phyloP scores from a whole-genome alignment of 2,113 vertebrate species.

The Corapipo altera region DNA sequence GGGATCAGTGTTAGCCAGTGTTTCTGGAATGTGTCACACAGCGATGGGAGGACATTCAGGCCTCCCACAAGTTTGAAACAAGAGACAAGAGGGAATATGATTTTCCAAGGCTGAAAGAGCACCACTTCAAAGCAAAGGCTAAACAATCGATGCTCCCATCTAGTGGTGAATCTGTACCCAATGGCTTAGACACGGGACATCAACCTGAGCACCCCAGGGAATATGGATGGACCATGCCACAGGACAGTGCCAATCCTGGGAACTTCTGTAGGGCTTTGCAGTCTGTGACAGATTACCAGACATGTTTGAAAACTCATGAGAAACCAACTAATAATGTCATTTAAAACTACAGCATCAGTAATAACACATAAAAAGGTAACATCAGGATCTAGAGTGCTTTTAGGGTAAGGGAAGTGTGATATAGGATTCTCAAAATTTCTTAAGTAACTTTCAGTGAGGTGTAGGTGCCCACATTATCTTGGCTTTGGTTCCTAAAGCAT shows the following conservation, averaged over 20 bases:
- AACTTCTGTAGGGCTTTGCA: not conserved
- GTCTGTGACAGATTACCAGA: not conserved
- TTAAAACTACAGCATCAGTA: not conserved
- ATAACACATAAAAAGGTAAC: not conserved
- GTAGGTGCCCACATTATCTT: not conserved
- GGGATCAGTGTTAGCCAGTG: not conserved
- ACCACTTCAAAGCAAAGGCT: constrained; percentile 10
- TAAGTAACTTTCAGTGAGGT: not conserved
- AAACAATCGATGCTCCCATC: constrained; percentile 29
- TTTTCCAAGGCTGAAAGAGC: not conserved
- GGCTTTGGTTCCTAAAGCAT: not conserved
- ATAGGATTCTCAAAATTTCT: not conserved
- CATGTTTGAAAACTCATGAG: not conserved
- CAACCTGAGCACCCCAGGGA: not conserved
- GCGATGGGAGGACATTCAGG: not conserved
- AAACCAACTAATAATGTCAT: not conserved
- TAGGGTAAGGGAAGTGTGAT: not conserved
- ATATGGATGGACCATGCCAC: not conserved
- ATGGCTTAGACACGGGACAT: not conserved
- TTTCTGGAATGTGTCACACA: not conserved
- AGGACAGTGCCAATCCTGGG: not conserved
- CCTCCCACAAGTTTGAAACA: not conserved
- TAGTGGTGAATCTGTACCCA: constrained; percentile 14
- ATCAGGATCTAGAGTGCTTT: not conserved
- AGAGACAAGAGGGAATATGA: not conserved